Base-by-base conservation (phyloP, 2,113 vertebrate species). In the Scortum barcoo region DNA sequence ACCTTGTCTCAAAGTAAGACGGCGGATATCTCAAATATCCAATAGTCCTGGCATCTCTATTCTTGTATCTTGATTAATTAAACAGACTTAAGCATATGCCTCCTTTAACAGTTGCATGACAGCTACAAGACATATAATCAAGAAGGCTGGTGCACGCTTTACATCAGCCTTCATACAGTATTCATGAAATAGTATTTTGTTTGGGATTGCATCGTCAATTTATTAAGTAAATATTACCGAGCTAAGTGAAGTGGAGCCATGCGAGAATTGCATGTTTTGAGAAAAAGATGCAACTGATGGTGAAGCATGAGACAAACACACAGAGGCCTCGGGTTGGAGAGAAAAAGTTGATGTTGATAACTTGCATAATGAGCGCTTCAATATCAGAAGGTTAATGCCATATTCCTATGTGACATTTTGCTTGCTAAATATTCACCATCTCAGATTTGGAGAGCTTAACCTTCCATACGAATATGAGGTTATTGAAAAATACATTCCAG, bases 361-460 rank as follows among this genome's bases (percentile, higher is more conserved):
- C 76, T 86, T 88, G 83, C 83, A 91, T 88, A 90, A 87, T 91
- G 77, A 88, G 77, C 66, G 28, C 68, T 78, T 91, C 78, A 90
- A 86, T 91, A 89, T 90, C 60, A 90, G 84, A 92, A 90, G 89
- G 88, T 88, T 90, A 89, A 89, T 86, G 24, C 63, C 78, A 86
- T 84, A 87, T 89, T 92, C 83, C 77, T 57, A 51, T 84, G 83
- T 94, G 93, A 93, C 92, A 93, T 93, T 94, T 93, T 85, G 78
- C 90, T 85, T 80, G 84, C 66, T 86, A 91, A 91, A 93, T 92
- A 93, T 90, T 91, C 88, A 51, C 86, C 72, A 76, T 91, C 65
- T 72, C 72, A 88, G 85, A 86, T 94, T 91, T 90, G 38, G 72
- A 73, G 60, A 88, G 88, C 86, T 90, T 89, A 90, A 90, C 82